phyloP scores from a whole-genome alignment of 2,113 vertebrate species.

The Etia nguti region DNA sequence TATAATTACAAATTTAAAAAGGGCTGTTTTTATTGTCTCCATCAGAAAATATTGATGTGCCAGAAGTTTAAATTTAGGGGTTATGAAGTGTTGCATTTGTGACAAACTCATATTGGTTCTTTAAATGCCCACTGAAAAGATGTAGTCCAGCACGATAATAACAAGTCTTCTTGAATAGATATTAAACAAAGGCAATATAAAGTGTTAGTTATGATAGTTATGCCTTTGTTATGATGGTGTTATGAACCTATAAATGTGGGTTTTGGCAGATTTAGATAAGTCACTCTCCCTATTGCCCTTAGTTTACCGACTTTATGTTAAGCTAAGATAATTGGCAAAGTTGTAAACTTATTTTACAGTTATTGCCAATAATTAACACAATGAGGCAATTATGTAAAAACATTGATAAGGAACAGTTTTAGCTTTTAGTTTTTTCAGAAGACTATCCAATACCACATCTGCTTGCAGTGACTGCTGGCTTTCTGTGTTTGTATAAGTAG shows the following conservation, averaged over 20 bases:
- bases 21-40: rapidly evolving
- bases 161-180: not conserved
- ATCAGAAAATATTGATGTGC: not conserved
- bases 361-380: rapidly evolving
- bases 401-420: rapidly evolving
- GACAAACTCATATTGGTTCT: not conserved
- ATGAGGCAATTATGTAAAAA: not conserved
- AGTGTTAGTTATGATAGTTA: not conserved
- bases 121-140: not conserved
- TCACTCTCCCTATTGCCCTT: not conserved
- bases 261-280: not conserved
- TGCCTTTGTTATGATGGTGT: not conserved
- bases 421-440: not conserved
- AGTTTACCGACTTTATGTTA: not conserved
- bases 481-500: not conserved
- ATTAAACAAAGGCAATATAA: not conserved
- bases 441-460: not conserved
- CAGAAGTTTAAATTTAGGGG: not conserved
- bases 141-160: rapidly evolving
- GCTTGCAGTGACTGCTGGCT: not conserved
- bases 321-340: not conserved
- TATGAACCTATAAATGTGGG: not conserved
- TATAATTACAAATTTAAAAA: not conserved
- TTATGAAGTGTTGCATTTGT: not conserved
- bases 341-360: not conserved